Conservation (phyloP, 2,888 invertebrate genomes). For the Lasioglossum calceatum region DNA sequence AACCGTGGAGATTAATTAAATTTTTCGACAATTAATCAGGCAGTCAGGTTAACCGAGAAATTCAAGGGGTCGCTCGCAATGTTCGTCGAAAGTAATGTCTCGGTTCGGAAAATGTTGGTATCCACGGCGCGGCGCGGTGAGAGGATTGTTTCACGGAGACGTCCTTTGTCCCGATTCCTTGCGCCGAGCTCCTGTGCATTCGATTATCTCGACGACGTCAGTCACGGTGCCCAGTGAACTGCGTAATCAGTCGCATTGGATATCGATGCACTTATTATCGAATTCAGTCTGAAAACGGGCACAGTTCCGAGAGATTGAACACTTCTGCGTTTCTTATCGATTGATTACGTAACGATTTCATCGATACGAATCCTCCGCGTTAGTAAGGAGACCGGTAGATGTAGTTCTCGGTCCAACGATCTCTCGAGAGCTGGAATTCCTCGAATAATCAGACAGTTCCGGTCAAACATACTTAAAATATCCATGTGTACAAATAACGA, state of each 20-base stretch:
- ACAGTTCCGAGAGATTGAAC: conserved; percentile 16
- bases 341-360: conserved; percentile 41
- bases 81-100: neutral
- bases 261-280: conserved; percentile 52
- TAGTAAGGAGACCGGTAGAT: conserved; percentile 14
- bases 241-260: conserved; percentile 57
- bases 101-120: conserved; percentile 44
- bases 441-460: neutral
- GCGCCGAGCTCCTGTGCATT: conserved; percentile 43
- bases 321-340: conserved; percentile 27
- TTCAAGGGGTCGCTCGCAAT: neutral
- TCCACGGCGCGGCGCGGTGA: neutral
- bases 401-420: neutral
- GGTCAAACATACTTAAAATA: neutral
- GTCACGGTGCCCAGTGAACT: conserved; percentile 55
- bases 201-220: conserved; percentile 61
- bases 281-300: conserved; percentile 34
- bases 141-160: conserved; percentile 39
- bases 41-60: neutral
- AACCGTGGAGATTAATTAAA: neutral
- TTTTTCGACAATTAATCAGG: neutral
- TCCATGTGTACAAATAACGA: neutral
- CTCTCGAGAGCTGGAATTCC: neutral
- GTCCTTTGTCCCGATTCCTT: conserved; percentile 50
- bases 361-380: conserved; percentile 14